Evolutionary conservation across 2,888 invertebrate species (phyloP), one percentile per base, ranked within the genome.

Genomic region (Pseudeuparius sepicola): DNA sequence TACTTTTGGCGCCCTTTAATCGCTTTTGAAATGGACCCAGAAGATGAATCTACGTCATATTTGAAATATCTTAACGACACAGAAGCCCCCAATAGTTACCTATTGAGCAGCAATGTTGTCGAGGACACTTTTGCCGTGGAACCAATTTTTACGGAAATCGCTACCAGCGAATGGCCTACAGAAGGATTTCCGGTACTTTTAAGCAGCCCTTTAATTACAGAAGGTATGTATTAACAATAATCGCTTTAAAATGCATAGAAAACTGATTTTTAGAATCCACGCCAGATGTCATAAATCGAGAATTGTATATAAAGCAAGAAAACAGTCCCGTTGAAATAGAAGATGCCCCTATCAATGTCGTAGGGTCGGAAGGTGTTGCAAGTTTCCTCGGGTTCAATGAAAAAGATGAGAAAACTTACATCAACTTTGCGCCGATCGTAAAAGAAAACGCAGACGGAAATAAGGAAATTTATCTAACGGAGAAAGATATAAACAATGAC

Each of bases 91-190:
- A 50, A 50, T 24, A 53, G 51, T 35, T 56, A 51, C 42, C 37
- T 59, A 27, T 27, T 58, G 20, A 54, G 52, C 34, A 53, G 47
- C 35, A 52, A 49, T 36, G 49, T 49, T 24, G 51, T 54, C 23
- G 51, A 47, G 13, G 53, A 55, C 36, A 36, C 39, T 24, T 52
- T 55, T 39, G 50, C 54, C 18, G 47, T 47, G 4, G 55, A 55
- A 37, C 49, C 56, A 2, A 54, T 57, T 28, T 56, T 59, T 41
- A 56, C 55, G 4, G 57, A 55, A 42, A 54, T 56, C 25, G 51
- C 50, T 20, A 42, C 50, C 27, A 37, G 49, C 24, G 53, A 54
- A 17, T 61, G 60, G 60, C 51, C 54, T 14, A 34, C 46, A 20
- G 55, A 52, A 32, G 53, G 51, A 5, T 51, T 56, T 34, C 57